phyloP scores from a whole-genome alignment of 2,888 invertebrate species.

The Cheilosia vulpina region DNA sequence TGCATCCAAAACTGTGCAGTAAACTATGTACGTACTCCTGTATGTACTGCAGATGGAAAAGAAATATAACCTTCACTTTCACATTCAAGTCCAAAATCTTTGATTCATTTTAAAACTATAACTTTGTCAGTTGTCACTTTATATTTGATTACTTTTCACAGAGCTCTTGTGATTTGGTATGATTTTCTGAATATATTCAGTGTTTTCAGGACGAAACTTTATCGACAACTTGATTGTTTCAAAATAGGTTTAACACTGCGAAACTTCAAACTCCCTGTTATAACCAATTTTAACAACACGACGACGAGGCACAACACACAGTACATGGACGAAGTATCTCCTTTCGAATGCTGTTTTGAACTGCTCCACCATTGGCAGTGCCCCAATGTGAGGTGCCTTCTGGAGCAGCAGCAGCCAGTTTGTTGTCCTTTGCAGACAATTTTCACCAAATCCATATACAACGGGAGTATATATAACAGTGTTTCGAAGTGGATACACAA shows the following conservation, averaged over 20 bases:
- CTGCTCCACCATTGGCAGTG: slow-evolving; percentile 56
- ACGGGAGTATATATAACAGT: slow-evolving; percentile 41
- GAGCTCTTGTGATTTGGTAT: not conserved
- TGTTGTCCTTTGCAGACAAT: slow-evolving; percentile 75
- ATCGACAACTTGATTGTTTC: slow-evolving; percentile 79
- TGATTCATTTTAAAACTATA: too few species aligned
- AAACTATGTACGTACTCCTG: not conserved
- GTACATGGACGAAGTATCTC: slow-evolving; percentile 15
- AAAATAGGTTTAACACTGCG: slow-evolving; percentile 80
- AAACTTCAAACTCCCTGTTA: slow-evolving; percentile 79
- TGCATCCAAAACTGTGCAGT: too few species aligned
- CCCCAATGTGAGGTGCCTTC: slow-evolving; percentile 60
- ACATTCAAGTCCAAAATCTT: slow-evolving; percentile 18
- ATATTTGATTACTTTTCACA: not conserved
- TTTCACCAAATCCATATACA: slow-evolving; percentile 64
- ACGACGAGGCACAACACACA: slow-evolving; percentile 56
- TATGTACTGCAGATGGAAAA: not conserved
- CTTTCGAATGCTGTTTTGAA: slow-evolving; percentile 62
- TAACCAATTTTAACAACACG: slow-evolving; percentile 53
- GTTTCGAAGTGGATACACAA: slow-evolving; percentile 57
- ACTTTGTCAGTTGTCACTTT: too few species aligned
- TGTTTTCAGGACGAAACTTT: slow-evolving; percentile 9
- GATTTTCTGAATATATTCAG: not conserved
- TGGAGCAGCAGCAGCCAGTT: slow-evolving; percentile 45
- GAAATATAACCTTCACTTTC: slow-evolving; percentile 36